A percentile compares a stretch with the other conserved stretches of the same genome.
Conservation (phyloP, 2,113 vertebrate genomes). For the Planiliza haematocheilus region DNA sequence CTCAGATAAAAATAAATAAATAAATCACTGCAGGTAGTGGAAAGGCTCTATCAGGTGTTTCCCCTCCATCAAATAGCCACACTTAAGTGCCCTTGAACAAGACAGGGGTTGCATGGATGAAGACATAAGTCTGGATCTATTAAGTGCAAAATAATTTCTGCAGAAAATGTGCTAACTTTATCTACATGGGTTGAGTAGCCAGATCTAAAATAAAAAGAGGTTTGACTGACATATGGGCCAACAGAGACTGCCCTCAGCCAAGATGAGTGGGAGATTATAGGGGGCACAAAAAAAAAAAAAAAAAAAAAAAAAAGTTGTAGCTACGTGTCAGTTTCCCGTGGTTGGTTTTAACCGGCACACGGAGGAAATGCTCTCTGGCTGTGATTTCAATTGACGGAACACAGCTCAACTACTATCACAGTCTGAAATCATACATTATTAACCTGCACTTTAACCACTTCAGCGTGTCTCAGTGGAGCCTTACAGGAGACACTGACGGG, state of each 20-base stretch:
- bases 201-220: background rate
- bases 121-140: background rate
- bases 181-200: background rate
- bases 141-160: background rate
- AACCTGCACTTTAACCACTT: background rate
- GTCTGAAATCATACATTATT: background rate
- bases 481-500: background rate
- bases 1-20: too few relatives aligned
- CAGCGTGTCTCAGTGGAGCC: background rate
- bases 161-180: background rate
- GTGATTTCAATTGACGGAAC: background rate
- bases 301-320: slow-evolving; percentile 29
- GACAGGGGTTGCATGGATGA: background rate
- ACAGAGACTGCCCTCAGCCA: background rate
- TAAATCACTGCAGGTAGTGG: too few relatives aligned
- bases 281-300: slow-evolving; percentile 30
- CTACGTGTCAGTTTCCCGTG: slow-evolving; percentile 80
- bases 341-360: slow-evolving; percentile 28
- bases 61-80: background rate
- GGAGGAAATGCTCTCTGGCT: background rate
- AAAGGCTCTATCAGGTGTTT: background rate
- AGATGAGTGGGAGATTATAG: slow-evolving; percentile 40
- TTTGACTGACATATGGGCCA: background rate
- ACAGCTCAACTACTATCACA: background rate
- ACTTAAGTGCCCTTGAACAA: background rate